Evolutionary conservation across 2,888 invertebrate genomes (phyloP), one percentile per base, ranked within the genome.

Genomic region (Venustoraphidia nigricollis): DNA sequence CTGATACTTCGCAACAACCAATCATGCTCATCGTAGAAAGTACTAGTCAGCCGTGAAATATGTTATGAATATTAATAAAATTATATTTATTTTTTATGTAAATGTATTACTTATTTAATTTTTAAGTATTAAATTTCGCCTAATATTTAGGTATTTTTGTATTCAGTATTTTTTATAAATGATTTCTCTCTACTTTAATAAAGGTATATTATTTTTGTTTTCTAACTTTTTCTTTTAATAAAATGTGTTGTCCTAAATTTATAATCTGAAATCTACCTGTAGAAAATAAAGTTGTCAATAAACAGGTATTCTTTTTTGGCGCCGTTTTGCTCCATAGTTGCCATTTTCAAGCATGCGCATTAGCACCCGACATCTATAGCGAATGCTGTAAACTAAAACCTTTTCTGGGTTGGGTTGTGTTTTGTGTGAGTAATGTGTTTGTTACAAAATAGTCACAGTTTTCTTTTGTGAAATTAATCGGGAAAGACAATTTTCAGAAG

Each of bases 1-100:
- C 71, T 35, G 66, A 71, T 0, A 73, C 73, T 17, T 58, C 68
- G 8, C 75, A 77, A 56, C 83, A 85, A 66, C 84, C 86, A 46
- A 88, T 89, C 53, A 88, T 89, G 88, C 73, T 89, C 42, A 83
- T 89, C 54, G 88, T 88, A 11, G 88, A 88, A 66, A 85, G 85
- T 61, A 75, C 76, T 52, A 76, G 76, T 50, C 76, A 77, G 59
- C 75, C 72, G 58, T 68, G 59, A 60, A 42, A 43, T 13, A n/a
- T 43, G 27, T 11, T 34, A 34, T 43, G 4, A 27, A 27, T 27
- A 27, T 27, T 27, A 27, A 27, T 27, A 27, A 27, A 27, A 27
- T 27, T 27, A 27, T 27, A 27, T 27, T 27, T 27, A 1, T 8
- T 38, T 38, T 38, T 41, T 47, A 44, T 48, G 48, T 48, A 44